These are phyloP conservation scores for Tetramorium alpestre DNA, from an alignment of 1,140 invertebrate species.

Conservation along the genomic window DNA sequence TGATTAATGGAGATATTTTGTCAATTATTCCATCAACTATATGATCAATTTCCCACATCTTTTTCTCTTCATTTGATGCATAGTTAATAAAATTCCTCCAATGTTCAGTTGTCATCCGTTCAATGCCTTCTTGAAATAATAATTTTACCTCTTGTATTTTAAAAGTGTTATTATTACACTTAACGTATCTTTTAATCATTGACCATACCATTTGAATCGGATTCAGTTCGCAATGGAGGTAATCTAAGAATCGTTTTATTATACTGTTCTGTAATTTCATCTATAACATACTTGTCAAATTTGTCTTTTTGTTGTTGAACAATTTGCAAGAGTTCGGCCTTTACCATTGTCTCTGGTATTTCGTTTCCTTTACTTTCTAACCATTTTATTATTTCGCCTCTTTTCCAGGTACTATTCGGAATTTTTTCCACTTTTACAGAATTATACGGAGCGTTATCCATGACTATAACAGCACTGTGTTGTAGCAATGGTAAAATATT, in stretches of 20 bases:
- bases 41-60: neutral
- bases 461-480: neutral
- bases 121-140: neutral
- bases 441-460: slow-evolving; percentile 10
- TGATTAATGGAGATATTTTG: neutral
- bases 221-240: slow-evolving; percentile 38
- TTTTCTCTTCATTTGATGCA: neutral
- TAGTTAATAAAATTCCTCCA: neutral
- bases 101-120: neutral
- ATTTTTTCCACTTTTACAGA: neutral
- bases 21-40: neutral
- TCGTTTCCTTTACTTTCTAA: slow-evolving; percentile 11
- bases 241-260: slow-evolving; percentile 18
- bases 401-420: neutral
- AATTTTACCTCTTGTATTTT: slow-evolving; percentile 1
- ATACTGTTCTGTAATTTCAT: neutral
- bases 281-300: slow-evolving; percentile 22
- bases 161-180: neutral
- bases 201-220: slow-evolving; percentile 33
- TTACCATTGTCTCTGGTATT: neutral
- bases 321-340: neutral
- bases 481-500: neutral
- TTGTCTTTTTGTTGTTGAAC: neutral
- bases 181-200: slow-evolving; percentile 4
- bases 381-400: no score